Conservation (phyloP, 2,888 invertebrate genomes). For the Nymphalis c-album region DNA sequence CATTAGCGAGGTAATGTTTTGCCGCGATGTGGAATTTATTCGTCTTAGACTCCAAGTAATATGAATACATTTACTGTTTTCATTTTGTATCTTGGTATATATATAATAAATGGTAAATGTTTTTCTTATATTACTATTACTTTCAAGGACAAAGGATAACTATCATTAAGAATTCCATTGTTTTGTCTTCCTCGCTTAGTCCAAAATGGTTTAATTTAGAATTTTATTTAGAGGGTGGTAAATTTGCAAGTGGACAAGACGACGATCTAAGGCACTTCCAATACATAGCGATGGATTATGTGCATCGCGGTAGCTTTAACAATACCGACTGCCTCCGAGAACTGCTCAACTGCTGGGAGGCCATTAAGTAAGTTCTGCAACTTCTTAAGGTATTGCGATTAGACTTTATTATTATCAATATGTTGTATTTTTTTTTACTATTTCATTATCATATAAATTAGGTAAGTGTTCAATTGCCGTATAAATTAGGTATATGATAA, state of each 20-base stretch:
- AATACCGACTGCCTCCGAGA: slow-evolving; percentile 43
- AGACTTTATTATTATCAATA: no score
- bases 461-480: no score
- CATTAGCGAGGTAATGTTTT: no score
- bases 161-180: no score
- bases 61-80: neutral
- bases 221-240: slow-evolving; percentile 19
- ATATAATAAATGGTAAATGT: neutral
- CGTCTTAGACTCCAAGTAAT: neutral
- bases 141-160: no score
- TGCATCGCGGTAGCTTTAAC: slow-evolving; percentile 49
- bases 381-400: neutral
- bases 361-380: slow-evolving; percentile 40
- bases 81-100: neutral
- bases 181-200: neutral
- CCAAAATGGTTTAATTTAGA: neutral
- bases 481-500: no score
- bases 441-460: no score
- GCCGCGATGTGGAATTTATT: neutral
- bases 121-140: neutral
- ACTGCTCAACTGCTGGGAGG: slow-evolving; percentile 49
- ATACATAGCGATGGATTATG: slow-evolving; percentile 40
- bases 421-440: no score
- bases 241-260: slow-evolving; percentile 36
- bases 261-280: slow-evolving; percentile 37